Evolutionary conservation across 2,888 invertebrate genomes (phyloP).

Genomic region (Unio delphinus): DNA sequence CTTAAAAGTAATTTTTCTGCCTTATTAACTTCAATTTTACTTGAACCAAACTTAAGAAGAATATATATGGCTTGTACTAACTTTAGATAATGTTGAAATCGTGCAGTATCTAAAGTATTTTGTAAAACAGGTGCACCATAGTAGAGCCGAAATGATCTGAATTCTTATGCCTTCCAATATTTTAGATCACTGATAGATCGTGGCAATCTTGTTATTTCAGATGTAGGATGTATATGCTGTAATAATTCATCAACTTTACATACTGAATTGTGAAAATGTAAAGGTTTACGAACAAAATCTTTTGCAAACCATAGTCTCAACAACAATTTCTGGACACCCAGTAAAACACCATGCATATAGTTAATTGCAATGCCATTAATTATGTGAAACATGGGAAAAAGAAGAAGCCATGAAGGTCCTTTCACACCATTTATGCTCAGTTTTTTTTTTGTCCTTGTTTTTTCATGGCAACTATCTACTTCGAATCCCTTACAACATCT

Average conservation of each 20-base stretch:
- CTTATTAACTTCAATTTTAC: no score
- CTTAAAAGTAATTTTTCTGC: no score
- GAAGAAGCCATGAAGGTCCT: no score
- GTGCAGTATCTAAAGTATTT: no score
- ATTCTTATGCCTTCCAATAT: slow-evolving; percentile 14
- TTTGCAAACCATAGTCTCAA: slow-evolving; percentile 15
- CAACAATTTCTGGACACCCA: slow-evolving; percentile 10
- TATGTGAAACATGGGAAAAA: no score
- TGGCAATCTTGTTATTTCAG: slow-evolving; percentile 4
- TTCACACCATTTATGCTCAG: slow-evolving; percentile 12
- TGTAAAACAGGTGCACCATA: slow-evolving; percentile 1
- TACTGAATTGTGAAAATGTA: background rate
- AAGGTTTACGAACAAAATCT: background rate
- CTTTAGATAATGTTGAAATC: no score
- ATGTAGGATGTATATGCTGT: slow-evolving; percentile 1
- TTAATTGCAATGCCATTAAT: slow-evolving; percentile 15
- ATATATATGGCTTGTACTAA: no score
- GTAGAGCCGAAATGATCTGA: slow-evolving; percentile 6
- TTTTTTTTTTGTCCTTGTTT: no score
- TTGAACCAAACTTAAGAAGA: no score
- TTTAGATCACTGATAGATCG: slow-evolving; percentile 5
- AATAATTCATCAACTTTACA: slow-evolving; percentile 4
- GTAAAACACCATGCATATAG: slow-evolving; percentile 20
- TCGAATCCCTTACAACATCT: slow-evolving; percentile 1
- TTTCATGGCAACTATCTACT: background rate